Evolutionary conservation across 2,113 vertebrate species (phyloP), one percentile per base, ranked within the genome.

Genomic region (Monopterus albus): DNA sequence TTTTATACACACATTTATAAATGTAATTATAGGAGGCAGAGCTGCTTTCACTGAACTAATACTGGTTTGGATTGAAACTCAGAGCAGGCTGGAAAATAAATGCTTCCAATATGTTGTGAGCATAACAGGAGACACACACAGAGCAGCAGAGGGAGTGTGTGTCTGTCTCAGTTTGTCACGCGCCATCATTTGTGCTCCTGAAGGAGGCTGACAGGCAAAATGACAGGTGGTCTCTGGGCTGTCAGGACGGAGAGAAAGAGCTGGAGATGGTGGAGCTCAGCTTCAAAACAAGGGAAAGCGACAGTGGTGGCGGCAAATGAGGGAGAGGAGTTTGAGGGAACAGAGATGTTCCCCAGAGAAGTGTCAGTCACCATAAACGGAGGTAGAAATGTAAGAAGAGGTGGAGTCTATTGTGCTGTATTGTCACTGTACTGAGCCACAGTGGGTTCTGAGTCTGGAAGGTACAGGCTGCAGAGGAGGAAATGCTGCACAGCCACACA

Each of bases 161-260:
- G 63, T 66, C 13, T 45, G 47, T 5, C 5, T 52, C 56, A 43
- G 46, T 71, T 60, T 71, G 67, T 60, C 26, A 59, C 14, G 33
- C 26, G 35, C 42, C 18, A 4, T 25, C 45, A 26, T 70, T 59
- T 31, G 33, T 69, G 55, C 18, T 70, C 8, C 66, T 69, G 51
- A 56, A 56, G 33, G 62, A 65, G 50, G 63, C 51, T 46, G 53
- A 58, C 66, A 60, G 67, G 14, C 11, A 26, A 10, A 6, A 26
- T 71, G 68, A 71, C 68, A 71, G 68, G 20, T 17, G 56, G 56
- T 52, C 67, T 71, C 68, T 36, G 1, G 17, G 46, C 56, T 71
- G 67, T 71, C 47, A 61, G 57, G 46, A 61, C 12, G 3, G 6
- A 43, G 67, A 52, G 28, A 10, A 10, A 42, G 3, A 26, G 36